Base-by-base conservation (phyloP, 2,113 vertebrate species). In the Leptodactylus fuscus region DNA sequence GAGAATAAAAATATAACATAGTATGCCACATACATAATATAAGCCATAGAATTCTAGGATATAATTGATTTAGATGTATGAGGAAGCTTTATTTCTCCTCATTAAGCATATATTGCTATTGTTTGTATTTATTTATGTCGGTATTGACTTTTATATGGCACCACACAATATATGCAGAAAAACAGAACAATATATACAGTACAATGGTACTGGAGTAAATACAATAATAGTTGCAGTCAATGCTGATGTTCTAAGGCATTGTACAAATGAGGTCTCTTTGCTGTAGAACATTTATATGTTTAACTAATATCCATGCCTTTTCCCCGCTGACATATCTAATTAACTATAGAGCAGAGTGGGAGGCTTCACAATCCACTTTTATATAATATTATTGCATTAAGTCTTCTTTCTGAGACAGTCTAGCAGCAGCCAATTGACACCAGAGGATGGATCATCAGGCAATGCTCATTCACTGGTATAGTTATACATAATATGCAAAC, bases 111-210 rank as follows among this genome's bases (percentile, higher is more conserved):
- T 41, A 15, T 44, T 44, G 36, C 53, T n/a, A 80, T 80, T 80
- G 77, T 80, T 27, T 62, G 13, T 80, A 80, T 80, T 80, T 80
- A 80, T 80, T 44, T 80, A 80, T 80, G 77, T 80, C 44, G 55
- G 77, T 80, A 80, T 80, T 80, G 77, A 80, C 77, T 80, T 58
- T 75, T 49, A 29, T 29, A 60, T 9, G 76, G 34, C 2, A 15
- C 36, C 20, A 38, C 18, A 32, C 77, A 80, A 62, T 80, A 41
- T 44, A 62, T 62, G 36, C 34, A 62, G 77, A 60, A 44, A 49
- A 44, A 80, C 76, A 80, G 76, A 36, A 80, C 53, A 62, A 60
- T 80, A 24, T 80, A 44, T 60, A 80, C 53, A 80, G 27, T 60
- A 80, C 53, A 80, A 60, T 80, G 38, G 77, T 44, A 15, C 24